Evolutionary conservation across 2,797 vertebrate species (phyloP).

Genomic region (Poecilia velifera): DNA sequence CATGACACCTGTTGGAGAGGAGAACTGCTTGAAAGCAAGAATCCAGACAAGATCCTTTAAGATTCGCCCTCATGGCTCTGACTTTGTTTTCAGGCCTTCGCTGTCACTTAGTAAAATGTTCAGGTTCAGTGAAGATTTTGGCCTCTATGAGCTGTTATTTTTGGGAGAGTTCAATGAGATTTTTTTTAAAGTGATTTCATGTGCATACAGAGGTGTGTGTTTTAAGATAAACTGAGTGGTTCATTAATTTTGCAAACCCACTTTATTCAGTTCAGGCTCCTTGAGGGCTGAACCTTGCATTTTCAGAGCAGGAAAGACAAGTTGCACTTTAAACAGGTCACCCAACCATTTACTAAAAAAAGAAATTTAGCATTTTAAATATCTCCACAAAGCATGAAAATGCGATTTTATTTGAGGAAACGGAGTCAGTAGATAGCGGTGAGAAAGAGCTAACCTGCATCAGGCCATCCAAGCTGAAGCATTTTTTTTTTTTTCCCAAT

Average conservation of each 20-base stretch:
- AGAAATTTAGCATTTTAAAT: not conserved
- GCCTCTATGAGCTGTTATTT: not conserved
- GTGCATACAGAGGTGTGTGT: not conserved
- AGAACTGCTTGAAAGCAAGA: not conserved
- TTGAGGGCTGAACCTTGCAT: not conserved
- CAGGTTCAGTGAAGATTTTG: not conserved
- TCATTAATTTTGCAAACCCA: slow-evolving; percentile 1
- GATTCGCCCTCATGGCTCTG: not conserved
- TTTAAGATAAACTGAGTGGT: not conserved
- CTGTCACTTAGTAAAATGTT: not conserved
- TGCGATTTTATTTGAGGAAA: not conserved
- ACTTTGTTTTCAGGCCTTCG: not conserved
- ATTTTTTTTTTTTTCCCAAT: too few species aligned
- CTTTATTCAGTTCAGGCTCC: not conserved
- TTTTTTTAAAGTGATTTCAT: not conserved
- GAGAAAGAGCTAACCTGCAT: too few species aligned
- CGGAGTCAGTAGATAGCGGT: too few species aligned
- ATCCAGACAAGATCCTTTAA: slow-evolving; percentile 5
- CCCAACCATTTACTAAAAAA: not conserved
- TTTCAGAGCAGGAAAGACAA: not conserved
- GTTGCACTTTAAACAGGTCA: not conserved
- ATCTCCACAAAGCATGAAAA: not conserved
- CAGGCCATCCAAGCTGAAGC: too few species aligned
- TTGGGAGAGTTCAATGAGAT: not conserved
- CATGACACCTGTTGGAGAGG: not conserved